These are phyloP conservation scores for Hirtodrosophila cameraria DNA, from an alignment of 2,888 invertebrate species.

Conservation along the genomic window DNA sequence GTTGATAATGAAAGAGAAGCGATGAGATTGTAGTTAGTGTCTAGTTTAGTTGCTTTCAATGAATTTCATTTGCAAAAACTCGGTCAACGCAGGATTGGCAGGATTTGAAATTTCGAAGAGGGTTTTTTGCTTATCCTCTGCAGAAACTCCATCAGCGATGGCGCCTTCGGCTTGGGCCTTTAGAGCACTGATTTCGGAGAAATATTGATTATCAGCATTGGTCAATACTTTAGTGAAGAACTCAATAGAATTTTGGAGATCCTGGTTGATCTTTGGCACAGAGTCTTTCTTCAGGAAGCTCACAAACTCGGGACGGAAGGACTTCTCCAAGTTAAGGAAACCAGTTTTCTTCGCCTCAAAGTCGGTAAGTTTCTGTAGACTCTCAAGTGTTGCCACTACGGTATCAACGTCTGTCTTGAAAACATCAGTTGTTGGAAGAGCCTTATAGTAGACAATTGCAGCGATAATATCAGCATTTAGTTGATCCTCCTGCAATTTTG, in stretches of 20 bases:
- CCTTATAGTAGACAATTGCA: conserved; percentile 67
- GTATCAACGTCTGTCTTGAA: conserved; percentile 61
- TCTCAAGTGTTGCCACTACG: conserved; percentile 51
- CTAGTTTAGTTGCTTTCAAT: conserved; percentile 57
- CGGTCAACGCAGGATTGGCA: conserved; percentile 51
- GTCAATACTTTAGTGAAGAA: conserved; percentile 66
- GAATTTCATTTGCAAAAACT: conserved; percentile 67
- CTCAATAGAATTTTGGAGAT: conserved; percentile 58
- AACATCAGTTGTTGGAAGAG: conserved; percentile 34
- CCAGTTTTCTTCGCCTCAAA: conserved; percentile 59
- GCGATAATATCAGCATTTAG: conserved; percentile 60
- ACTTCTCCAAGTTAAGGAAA: conserved; percentile 54
- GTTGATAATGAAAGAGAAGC: conserved; percentile 4
- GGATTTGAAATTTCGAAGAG: conserved; percentile 68
- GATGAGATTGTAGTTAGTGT: conserved; percentile 3
- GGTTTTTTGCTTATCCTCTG: conserved; percentile 67
- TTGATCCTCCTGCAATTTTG: conserved; percentile 58
- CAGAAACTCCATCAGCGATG: conserved; percentile 41
- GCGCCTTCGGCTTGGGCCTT: conserved; percentile 62
- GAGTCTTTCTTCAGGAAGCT: conserved; percentile 59
- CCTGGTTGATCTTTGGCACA: conserved; percentile 57
- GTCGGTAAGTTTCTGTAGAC: conserved; percentile 51
- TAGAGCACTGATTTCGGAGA: conserved; percentile 58
- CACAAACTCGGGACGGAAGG: conserved; percentile 60
- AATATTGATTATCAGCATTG: conserved; percentile 47